Evolutionary conservation across 53 echinoderm and acorn worm genomes (phyloP).

Genomic region (Holothuria leucospilota): DNA sequence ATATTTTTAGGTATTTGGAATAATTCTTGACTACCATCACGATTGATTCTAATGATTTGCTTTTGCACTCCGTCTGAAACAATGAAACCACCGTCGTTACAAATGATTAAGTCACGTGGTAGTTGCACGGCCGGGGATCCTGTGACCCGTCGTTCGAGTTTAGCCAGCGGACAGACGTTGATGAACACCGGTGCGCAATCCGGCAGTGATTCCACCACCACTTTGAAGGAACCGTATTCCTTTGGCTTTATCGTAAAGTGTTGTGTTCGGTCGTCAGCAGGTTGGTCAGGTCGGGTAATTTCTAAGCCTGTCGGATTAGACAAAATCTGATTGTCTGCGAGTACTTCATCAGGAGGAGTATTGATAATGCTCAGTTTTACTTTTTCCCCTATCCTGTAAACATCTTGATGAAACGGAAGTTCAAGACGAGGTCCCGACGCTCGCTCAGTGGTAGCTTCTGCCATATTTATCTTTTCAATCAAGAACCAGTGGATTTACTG

Average conservation of each 20-base stretch:
- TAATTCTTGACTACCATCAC: background rate
- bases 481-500: too few relatives aligned
- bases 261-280: background rate
- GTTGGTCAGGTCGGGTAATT: too few relatives aligned
- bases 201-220: background rate
- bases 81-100: background rate
- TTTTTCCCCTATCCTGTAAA: conserved; percentile 10
- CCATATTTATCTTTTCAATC: too few relatives aligned
- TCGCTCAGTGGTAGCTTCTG: too few relatives aligned
- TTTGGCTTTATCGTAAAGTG: background rate
- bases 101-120: conserved; percentile 16
- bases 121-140: background rate
- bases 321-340: background rate
- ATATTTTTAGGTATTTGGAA: background rate
- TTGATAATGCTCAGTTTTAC: background rate
- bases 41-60: background rate
- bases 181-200: background rate
- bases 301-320: background rate
- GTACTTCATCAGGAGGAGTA: background rate
- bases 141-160: background rate
- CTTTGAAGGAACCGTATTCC: conserved; percentile 17
- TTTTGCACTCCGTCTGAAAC: conserved; percentile 12
- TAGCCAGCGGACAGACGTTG: background rate
- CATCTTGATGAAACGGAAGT: too few relatives aligned
- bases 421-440: too few relatives aligned